Evolutionary conservation across 2,888 invertebrate species (phyloP).

Genomic region (Eilema caniola): DNA sequence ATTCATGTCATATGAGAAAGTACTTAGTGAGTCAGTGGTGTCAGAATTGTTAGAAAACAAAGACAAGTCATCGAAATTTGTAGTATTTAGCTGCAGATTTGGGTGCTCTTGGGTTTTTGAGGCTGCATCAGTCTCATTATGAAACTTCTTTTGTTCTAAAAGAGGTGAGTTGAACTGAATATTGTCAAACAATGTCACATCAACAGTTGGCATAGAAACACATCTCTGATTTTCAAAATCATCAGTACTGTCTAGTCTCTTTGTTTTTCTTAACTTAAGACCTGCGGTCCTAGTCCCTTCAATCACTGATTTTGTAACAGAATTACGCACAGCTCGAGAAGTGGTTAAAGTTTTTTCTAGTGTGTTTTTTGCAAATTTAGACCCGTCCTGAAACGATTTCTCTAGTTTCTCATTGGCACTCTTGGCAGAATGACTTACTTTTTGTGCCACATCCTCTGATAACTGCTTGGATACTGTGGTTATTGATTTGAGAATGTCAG

Average conservation of each 20-base stretch:
- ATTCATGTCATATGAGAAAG: conserved; percentile 70
- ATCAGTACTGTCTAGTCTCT: conserved; percentile 60
- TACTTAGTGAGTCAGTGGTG: conserved; percentile 72
- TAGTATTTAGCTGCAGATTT: conserved; percentile 65
- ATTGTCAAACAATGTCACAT: conserved; percentile 88
- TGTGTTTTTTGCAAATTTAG: conserved; percentile 79
- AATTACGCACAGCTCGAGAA: conserved; percentile 83
- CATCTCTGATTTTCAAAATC: conserved; percentile 74
- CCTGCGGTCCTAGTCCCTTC: conserved; percentile 88
- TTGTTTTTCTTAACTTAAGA: conserved; percentile 74
- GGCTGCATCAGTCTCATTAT: conserved; percentile 53
- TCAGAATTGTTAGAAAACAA: conserved; percentile 77
- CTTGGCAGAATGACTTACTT: conserved; percentile 79
- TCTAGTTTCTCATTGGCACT: conserved; percentile 76
- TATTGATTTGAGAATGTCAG: conserved; percentile 81
- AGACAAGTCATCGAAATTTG: conserved; percentile 74
- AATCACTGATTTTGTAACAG: conserved; percentile 88
- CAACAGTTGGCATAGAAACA: conserved; percentile 86
- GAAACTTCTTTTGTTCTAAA: conserved; percentile 73
- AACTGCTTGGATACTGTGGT: conserved; percentile 86
- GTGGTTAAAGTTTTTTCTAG: conserved; percentile 80
- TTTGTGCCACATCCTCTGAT: conserved; percentile 85
- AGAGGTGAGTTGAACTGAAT: conserved; percentile 89
- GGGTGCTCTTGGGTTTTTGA: conserved; percentile 57
- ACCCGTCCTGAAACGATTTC: conserved; percentile 73